Conservation (phyloP, 2,113 vertebrate species). For the Burhinus bistriatus region DNA sequence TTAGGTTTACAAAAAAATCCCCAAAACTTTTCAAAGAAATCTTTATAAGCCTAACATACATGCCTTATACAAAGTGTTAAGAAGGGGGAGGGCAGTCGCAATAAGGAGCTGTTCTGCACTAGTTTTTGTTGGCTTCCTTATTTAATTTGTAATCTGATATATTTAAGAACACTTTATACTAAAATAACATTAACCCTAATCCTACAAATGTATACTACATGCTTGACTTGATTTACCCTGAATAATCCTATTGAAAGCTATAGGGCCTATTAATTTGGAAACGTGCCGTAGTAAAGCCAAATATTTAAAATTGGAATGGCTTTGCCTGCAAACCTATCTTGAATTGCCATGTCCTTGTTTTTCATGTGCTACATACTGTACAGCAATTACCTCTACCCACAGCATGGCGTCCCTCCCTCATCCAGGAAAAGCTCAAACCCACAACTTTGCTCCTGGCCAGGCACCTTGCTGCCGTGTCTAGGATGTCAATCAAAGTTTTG, state of each 20-base stretch:
- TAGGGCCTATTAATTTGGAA: neutral
- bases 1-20: neutral
- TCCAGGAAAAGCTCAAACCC: neutral
- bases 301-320: neutral
- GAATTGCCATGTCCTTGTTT: neutral
- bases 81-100: neutral
- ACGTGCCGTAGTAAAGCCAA: neutral
- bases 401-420: neutral
- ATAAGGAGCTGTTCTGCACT: neutral
- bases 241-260: conserved; percentile 2
- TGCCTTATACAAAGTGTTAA: neutral
- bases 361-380: fast-evolving
- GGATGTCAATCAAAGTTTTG: neutral
- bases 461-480: neutral
- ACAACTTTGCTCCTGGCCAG: neutral
- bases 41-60: neutral
- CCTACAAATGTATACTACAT: neutral
- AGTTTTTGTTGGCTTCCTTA: neutral
- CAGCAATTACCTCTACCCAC: too few relatives aligned
- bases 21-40: neutral
- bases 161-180: neutral
- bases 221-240: neutral
- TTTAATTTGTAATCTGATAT: conserved; percentile 18
- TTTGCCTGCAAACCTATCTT: neutral
- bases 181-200: conserved; percentile 1